Conservation (phyloP, 2,113 vertebrate species). For the Athene cunicularia region DNA sequence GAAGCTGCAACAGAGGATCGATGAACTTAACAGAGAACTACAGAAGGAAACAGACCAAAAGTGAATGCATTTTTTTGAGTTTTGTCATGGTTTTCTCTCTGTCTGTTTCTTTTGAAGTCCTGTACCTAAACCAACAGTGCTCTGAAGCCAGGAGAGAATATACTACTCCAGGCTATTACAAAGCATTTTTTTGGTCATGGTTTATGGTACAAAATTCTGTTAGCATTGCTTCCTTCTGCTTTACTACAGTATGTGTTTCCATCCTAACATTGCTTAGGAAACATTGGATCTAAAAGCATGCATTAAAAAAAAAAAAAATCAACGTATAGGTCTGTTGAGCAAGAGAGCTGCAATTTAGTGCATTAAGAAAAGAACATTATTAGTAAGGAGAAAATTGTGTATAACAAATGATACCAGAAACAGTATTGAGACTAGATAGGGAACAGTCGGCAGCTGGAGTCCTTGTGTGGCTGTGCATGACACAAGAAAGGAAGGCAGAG, state of each 20-base stretch:
- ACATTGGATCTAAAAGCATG: background rate
- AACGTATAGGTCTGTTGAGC: background rate
- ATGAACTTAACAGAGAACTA: slow-evolving; percentile 93
- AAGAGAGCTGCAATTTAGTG: background rate
- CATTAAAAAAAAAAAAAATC: background rate
- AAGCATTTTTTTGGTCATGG: background rate
- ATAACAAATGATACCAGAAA: background rate
- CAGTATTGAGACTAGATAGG: background rate
- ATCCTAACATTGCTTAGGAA: background rate
- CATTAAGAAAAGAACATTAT: background rate
- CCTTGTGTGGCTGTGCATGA: background rate
- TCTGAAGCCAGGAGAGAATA: background rate
- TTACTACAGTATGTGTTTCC: background rate
- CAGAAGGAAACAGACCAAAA: slow-evolving; percentile 98
- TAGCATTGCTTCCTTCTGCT: background rate
- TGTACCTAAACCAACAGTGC: background rate
- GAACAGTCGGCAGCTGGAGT: background rate
- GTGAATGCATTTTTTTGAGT: slow-evolving; percentile 63
- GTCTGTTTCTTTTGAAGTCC: background rate
- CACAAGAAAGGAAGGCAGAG: background rate
- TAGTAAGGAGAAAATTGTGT: background rate
- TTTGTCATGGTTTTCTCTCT: background rate
- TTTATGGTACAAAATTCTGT: background rate
- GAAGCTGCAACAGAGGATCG: slow-evolving; percentile 92
- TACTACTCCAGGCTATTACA: background rate